Base-by-base conservation (phyloP, 2,113 vertebrate species). In the Cyanocitta stelleri region DNA sequence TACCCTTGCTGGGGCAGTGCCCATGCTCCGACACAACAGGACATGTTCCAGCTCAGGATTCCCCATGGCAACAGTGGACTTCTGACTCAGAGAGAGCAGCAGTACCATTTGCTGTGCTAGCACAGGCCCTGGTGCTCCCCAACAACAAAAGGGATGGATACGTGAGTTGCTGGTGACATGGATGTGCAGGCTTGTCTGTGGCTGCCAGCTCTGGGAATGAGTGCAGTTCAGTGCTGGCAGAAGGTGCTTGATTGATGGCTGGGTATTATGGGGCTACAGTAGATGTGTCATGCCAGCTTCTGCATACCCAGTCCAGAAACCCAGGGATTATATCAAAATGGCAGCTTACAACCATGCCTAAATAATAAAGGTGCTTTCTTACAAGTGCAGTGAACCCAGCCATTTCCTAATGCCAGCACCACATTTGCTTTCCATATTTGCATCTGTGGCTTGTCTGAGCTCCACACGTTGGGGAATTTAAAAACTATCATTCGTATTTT, bases 1-100 rank as follows among this genome's bases (percentile, higher is more conserved):
- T 43, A 29, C 22, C 33, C 21, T 11, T 21, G 44, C 54, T 26
- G 39, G n/a, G 39, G 26, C 67, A 56, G 49, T 13, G 20, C 23
- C 64, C 2, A 0, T 1, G 13, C 59, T 69, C 61, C 0, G 8
- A 68, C 44, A 11, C 0, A 0, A 33, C 2, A 8, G 1, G 3
- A 58, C n/a, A 32, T 11, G 26, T 80, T 80, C 73, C 72, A 76
- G 35, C 48, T 59, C 8, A 9, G 77, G 35, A 52, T 77, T 43
- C 37, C 41, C 59, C n/a, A 10, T 0, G 4, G 49, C 2, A 17
- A 21, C 67, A 39, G 27, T 1, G 16, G 48, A 8, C 55, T 80
- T 41, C 16, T 4, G 14, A 20, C 61, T 91, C 3, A 3, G 0
- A 1, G 61, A 81, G n/a, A 43, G 69, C 77, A 93, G 61, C 3